Conservation (phyloP, 2,888 invertebrate genomes). For the Calameuta idolon region DNA sequence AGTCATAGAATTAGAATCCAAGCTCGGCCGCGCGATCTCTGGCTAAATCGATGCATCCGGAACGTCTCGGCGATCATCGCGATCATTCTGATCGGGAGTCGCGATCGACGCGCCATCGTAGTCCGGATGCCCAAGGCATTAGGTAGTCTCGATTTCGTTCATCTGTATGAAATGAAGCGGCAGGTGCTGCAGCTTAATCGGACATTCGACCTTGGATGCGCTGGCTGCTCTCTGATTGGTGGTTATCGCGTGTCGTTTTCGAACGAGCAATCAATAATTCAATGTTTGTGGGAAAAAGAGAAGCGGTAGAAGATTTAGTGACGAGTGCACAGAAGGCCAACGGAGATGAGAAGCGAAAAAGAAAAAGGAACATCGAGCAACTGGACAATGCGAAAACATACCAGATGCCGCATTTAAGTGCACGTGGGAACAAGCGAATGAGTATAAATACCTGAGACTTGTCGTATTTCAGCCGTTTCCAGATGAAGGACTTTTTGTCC, state of each 20-base stretch:
- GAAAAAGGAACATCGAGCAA: no score
- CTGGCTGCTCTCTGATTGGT: slow-evolving; percentile 23
- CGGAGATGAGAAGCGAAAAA: no score
- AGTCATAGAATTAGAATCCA: slow-evolving; percentile 21
- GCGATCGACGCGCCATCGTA: no score
- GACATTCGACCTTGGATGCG: slow-evolving; percentile 54
- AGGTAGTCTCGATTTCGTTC: slow-evolving; percentile 57
- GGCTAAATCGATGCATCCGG: no score
- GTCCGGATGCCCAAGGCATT: slow-evolving; percentile 31
- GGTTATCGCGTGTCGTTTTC: neutral
- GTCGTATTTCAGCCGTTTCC: slow-evolving; percentile 84
- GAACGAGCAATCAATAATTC: slow-evolving; percentile 52
- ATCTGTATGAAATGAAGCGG: slow-evolving; percentile 59
- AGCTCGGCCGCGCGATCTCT: no score
- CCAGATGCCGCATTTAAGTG: no score
- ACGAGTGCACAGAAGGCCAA: no score
- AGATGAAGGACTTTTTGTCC: slow-evolving; percentile 74
- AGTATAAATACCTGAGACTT: slow-evolving; percentile 76
- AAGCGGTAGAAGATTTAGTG: slow-evolving; percentile 9
- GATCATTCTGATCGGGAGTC: no score
- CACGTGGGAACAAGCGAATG: no score
- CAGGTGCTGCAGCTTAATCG: slow-evolving; percentile 58
- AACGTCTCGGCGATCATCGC: no score
- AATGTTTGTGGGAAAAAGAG: slow-evolving; percentile 44
- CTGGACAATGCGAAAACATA: no score